Conservation (phyloP, 2,113 vertebrate genomes). For the Petroica traversi region DNA sequence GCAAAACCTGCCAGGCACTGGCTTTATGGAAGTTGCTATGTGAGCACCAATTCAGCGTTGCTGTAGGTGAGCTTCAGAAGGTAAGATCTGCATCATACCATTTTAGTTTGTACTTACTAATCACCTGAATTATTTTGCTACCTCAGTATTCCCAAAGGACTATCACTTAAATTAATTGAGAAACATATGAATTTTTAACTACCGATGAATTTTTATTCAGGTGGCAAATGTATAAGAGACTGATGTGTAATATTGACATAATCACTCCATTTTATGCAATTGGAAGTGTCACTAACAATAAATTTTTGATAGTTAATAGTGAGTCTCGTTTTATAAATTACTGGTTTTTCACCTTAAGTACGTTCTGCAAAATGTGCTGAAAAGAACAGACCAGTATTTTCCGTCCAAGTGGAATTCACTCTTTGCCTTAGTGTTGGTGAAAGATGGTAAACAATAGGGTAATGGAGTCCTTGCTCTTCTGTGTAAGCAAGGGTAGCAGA, state of each 20-base stretch:
- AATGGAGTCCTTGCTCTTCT: neutral
- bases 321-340: neutral
- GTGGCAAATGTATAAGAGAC: neutral
- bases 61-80: constrained; percentile 93
- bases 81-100: constrained; percentile 52
- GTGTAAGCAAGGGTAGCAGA: neutral
- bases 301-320: neutral
- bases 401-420: neutral
- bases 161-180: neutral
- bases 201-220: neutral
- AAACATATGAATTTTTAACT: neutral
- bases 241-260: neutral
- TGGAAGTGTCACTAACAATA: neutral
- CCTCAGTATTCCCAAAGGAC: neutral
- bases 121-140: neutral
- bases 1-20: constrained; percentile 91
- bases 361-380: neutral
- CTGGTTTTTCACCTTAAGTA: neutral
- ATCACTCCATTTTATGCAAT: neutral
- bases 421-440: neutral
- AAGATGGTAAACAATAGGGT: neutral
- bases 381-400: neutral
- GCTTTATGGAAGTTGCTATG: constrained; percentile 95
- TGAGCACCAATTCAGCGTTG: constrained; percentile 92
- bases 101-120: neutral